Percentiles rank a stretch among this genome's conserved stretches.
phyloP scores from a whole-genome alignment of 2,113 vertebrate genomes.

The Hydrolagus affinis region DNA sequence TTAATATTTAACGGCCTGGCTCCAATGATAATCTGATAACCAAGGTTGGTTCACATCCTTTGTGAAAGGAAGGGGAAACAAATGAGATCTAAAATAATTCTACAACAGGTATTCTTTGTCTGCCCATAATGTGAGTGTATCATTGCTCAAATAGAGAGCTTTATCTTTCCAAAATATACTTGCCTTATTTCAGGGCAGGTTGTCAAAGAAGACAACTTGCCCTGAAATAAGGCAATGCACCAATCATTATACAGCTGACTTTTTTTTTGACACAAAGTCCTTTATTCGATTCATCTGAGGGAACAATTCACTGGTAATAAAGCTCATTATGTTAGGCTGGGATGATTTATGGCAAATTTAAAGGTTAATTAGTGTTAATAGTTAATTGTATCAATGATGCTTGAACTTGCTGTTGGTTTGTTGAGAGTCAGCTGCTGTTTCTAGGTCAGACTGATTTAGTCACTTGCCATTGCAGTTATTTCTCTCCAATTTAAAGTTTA shows the following conservation, averaged over 20 bases:
- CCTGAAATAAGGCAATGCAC: background rate
- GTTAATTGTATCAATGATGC: background rate
- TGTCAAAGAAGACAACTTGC: background rate
- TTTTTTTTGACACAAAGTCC: background rate
- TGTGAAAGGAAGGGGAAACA: too few relatives aligned
- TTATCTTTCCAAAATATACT: background rate
- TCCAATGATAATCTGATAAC: too few relatives aligned
- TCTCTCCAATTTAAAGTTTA: background rate
- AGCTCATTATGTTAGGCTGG: background rate
- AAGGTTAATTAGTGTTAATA: conserved; percentile 28
- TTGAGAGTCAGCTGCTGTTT: background rate
- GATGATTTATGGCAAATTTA: background rate
- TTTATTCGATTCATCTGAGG: background rate
- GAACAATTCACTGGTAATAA: background rate
- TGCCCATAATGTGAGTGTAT: background rate
- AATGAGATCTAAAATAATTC: background rate
- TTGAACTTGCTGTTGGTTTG: background rate
- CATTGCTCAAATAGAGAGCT: background rate
- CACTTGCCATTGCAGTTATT: background rate
- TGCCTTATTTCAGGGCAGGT: background rate
- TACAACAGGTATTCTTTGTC: background rate
- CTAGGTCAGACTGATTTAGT: background rate
- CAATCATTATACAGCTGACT: background rate
- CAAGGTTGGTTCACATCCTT: too few relatives aligned
- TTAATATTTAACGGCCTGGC: too few relatives aligned